Base-by-base conservation (phyloP, 2,113 vertebrate genomes). In the Mystacornis crossleyi region DNA sequence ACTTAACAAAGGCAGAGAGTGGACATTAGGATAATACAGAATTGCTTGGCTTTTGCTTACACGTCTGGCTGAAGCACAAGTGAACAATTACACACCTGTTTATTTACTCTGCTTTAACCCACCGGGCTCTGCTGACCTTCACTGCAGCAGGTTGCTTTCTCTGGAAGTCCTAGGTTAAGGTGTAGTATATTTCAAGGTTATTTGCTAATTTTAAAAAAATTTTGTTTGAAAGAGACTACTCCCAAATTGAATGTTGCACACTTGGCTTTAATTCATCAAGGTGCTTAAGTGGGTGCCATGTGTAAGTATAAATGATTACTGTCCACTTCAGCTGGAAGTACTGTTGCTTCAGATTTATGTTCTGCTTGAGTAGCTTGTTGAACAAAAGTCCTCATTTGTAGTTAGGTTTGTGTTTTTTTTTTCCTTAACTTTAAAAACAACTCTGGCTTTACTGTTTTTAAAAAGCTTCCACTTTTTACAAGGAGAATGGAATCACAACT, bases 201-300 rank as follows among this genome's bases (percentile, higher is more conserved):
- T 72, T 88, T 93, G 54, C 20, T 85, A 3, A 51, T 47, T 84
- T 67, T 57, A 82, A 42, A 72, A 90, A 11, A 26, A 50, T 23
- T 38, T 80, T 77, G 29, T 86, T 92, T 81, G 85, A 64, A 91
- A 69, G 60, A 53, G 43, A 9, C 20, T 31, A 14, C 74, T 94
- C 66, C 34, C 28, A 80, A 91, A 54, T 83, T 60, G 54, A 21
- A 55, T 23, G 28, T 57, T 80, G 43, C 33, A 61, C 48, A 10
- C 40, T 94, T 86, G 60, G 57, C 72, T 73, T 85, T 55, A 90
- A 65, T 86, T 96, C 67, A 54, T 53, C 65, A 69, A 86, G 75
- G 33, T 95, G 31, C 51, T 83, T 81, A 74, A 90, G 38, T 60
- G 28, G 33, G 4, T 75, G 42, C 50, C 43, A 13, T 38, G 66